A percentile compares a stretch with the other conserved stretches of the same genome.
These are phyloP conservation scores for Eupsittula cactorum DNA, from an alignment of 2,113 vertebrate species.

Conservation along the genomic window DNA sequence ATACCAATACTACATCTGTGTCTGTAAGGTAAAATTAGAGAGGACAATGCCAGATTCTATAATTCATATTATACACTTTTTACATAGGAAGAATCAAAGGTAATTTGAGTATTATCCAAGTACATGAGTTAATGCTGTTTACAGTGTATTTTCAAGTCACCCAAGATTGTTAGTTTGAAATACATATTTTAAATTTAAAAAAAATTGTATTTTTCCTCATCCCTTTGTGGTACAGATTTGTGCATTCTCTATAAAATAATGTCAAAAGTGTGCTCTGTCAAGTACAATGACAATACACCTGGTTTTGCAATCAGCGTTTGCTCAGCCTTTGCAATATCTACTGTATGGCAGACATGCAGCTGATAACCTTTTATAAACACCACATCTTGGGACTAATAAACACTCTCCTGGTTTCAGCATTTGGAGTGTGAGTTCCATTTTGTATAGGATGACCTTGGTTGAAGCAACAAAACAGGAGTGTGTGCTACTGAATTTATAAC, in stretches of 20 bases:
- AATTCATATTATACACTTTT: conserved; percentile 8
- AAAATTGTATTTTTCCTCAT: not conserved
- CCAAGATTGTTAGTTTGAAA: not conserved
- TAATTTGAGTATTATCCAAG: not conserved
- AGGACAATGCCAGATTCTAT: not conserved
- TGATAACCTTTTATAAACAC: conserved; percentile 38
- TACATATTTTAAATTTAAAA: not conserved
- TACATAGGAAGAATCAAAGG: not conserved
- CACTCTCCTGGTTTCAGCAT: conserved; percentile 60
- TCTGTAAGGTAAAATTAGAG: not conserved
- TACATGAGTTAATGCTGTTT: not conserved
- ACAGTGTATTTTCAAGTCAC: conserved; percentile 19
- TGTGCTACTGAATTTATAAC: conserved; percentile 60
- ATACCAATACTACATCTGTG: not conserved
- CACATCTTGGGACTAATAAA: conserved; percentile 75
- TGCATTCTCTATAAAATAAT: not conserved
- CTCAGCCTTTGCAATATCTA: conserved; percentile 20
- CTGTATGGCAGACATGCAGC: not conserved
- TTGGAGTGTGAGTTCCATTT: conserved; percentile 64
- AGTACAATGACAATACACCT: not conserved
- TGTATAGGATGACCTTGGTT: conserved; percentile 73
- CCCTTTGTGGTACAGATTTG: not conserved
- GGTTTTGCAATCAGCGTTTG: not conserved
- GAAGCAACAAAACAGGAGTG: not conserved
- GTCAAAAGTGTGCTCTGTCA: not conserved